phyloP scores from a whole-genome alignment of 2,113 vertebrate species.

The Trochalopteron elliotii region DNA sequence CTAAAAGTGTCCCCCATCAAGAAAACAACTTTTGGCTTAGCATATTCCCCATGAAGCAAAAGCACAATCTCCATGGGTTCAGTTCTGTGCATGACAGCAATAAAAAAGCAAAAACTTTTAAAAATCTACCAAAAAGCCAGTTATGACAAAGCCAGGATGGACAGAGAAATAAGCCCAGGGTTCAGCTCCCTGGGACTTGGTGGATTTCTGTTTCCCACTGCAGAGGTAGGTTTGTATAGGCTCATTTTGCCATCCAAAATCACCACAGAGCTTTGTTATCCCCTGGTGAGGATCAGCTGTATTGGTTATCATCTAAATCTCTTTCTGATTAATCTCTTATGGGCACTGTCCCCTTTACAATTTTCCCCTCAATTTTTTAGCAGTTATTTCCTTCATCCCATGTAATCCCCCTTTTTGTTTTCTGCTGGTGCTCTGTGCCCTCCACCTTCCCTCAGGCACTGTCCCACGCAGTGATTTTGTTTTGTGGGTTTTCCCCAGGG shows the following conservation, averaged over 20 bases:
- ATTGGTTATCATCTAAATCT: neutral
- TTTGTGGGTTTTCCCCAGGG: neutral
- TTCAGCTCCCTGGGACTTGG: neutral
- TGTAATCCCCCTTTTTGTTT: neutral
- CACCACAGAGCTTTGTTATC: neutral
- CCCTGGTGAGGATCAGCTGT: neutral
- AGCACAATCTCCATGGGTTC: neutral
- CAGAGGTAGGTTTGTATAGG: neutral
- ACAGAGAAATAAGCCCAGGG: neutral
- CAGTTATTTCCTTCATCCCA: neutral
- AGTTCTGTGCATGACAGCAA: neutral
- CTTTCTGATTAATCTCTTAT: neutral
- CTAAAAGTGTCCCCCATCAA: accelerated
- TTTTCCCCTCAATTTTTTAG: neutral
- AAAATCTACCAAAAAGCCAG: neutral
- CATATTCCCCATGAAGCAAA: neutral
- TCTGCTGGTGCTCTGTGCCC: neutral
- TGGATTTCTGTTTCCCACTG: neutral
- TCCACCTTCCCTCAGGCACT: neutral
- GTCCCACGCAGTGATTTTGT: accelerated
- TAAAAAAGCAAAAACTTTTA: neutral
- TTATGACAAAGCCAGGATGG: neutral
- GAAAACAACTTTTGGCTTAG: neutral
- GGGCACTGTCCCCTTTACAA: neutral
- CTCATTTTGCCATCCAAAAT: neutral